Percentiles rank a stretch among this genome's conserved stretches.
Conservation (phyloP, 2,888 invertebrate genomes). For the Agrochola macilenta region DNA sequence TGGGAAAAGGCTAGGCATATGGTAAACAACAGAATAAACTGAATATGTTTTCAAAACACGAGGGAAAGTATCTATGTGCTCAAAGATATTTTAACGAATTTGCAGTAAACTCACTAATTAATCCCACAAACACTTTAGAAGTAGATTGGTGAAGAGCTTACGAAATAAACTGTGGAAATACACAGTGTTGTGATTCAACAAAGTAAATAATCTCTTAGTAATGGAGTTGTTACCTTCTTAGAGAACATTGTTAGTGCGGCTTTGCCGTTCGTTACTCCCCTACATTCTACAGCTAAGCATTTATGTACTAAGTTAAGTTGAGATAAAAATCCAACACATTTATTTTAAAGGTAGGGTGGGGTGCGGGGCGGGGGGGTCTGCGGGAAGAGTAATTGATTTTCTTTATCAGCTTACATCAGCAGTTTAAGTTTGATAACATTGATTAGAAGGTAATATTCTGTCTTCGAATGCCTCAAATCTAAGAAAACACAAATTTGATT, state of each 20-base stretch:
- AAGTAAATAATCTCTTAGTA: conserved; percentile 69
- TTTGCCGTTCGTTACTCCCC: conserved; percentile 57
- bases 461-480: not conserved
- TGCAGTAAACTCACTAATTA: conserved; percentile 33
- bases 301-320: conserved; percentile 12
- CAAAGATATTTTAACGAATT: conserved; percentile 5
- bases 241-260: conserved; percentile 64
- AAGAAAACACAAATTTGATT: not conserved
- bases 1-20: not conserved
- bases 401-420: not conserved
- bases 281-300: conserved; percentile 25
- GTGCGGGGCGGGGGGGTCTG: too few species aligned
- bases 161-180: conserved; percentile 63
- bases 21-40: not conserved
- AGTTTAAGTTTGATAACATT: not conserved
- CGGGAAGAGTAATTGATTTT: not conserved
- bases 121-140: conserved; percentile 63
- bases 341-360: not conserved
- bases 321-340: conserved; percentile 1
- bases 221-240: conserved; percentile 66
- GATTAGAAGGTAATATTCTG: not conserved
- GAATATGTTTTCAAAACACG: not conserved
- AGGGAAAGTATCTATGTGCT: not conserved
- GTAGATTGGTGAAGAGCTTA: conserved; percentile 61
- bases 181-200: conserved; percentile 63